These are phyloP conservation scores for Catagonus wagneri DNA, from an alignment of 2,113 vertebrate genomes.

Conservation along the genomic window DNA sequence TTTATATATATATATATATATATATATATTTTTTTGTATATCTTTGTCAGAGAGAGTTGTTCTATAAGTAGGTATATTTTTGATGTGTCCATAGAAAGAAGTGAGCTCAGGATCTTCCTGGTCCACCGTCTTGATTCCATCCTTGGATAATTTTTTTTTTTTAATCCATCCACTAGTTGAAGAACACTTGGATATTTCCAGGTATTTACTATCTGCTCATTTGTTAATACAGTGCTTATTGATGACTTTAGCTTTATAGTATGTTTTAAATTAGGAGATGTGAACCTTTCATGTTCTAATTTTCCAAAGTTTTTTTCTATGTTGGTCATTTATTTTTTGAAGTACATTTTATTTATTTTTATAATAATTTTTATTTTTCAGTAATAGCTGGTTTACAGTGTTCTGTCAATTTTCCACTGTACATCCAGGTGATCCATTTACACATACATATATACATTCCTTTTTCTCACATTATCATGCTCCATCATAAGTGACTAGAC, in stretches of 20 bases:
- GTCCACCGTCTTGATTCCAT: not conserved
- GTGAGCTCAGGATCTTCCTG: not conserved
- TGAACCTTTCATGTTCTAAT: not conserved
- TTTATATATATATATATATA: too few relatives aligned
- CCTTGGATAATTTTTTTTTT: not conserved
- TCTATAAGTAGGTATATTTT: not conserved
- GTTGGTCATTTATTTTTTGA: not conserved
- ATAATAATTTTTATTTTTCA: not conserved
- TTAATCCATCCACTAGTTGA: not conserved
- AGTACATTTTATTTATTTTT: not conserved
- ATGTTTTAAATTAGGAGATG: not conserved
- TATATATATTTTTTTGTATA: not conserved
- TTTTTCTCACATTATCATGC: too few relatives aligned
- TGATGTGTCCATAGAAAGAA: not conserved
- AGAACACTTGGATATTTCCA: not conserved
- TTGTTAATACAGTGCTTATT: not conserved
- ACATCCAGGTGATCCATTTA: too few relatives aligned
- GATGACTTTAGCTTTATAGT: not conserved
- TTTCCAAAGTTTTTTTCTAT: not conserved
- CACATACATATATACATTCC: too few relatives aligned
- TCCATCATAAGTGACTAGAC: too few relatives aligned
- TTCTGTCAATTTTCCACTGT: too few relatives aligned
- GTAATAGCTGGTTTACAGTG: too few relatives aligned
- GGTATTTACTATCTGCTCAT: not conserved
- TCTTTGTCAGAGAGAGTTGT: not conserved